A percentile compares a stretch with the other conserved stretches of the same genome.
Conservation (phyloP, 2,888 invertebrate species). For the Kuschelorhynchus macadamiae region DNA sequence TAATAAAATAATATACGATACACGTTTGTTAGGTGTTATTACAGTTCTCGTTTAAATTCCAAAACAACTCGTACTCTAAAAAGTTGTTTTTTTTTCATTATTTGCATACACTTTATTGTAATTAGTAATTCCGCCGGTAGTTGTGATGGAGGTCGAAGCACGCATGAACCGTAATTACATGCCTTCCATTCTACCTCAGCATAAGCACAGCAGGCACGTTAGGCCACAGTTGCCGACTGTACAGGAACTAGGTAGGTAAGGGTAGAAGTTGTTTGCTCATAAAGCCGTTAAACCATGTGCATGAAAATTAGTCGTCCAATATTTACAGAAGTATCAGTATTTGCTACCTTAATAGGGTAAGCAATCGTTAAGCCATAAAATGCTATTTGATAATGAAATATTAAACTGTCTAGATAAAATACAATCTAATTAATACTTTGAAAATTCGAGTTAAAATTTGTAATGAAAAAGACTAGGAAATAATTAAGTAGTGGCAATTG, state of each 20-base stretch:
- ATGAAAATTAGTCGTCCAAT: too few species aligned
- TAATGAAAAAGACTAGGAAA: too few species aligned
- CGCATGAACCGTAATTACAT: constrained; percentile 85
- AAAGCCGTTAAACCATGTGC: background rate
- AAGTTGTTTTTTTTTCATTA: constrained; percentile 62
- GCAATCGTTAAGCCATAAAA: too few species aligned
- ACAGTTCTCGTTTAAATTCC: too few species aligned
- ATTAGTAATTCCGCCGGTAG: constrained; percentile 89
- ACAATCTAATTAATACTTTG: constrained; percentile 1
- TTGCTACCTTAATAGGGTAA: too few species aligned
- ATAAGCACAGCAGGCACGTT: constrained; percentile 73
- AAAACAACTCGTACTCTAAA: too few species aligned
- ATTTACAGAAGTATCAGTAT: too few species aligned
- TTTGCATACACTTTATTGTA: constrained; percentile 60
- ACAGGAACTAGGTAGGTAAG: constrained; percentile 80
- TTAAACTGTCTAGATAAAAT: too few species aligned
- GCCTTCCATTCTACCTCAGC: constrained; percentile 77
- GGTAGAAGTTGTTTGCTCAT: background rate
- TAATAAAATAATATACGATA: too few species aligned
- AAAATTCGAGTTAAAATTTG: background rate
- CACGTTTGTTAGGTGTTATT: too few species aligned
- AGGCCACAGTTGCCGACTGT: constrained; percentile 76
- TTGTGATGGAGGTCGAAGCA: constrained; percentile 90
- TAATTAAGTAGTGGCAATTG: too few species aligned
- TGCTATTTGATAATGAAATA: too few species aligned